A percentile compares a stretch with the other conserved stretches of the same genome.
Evolutionary conservation across 2,888 invertebrate species (phyloP).

Genomic region (Pemphredon lugubris): DNA sequence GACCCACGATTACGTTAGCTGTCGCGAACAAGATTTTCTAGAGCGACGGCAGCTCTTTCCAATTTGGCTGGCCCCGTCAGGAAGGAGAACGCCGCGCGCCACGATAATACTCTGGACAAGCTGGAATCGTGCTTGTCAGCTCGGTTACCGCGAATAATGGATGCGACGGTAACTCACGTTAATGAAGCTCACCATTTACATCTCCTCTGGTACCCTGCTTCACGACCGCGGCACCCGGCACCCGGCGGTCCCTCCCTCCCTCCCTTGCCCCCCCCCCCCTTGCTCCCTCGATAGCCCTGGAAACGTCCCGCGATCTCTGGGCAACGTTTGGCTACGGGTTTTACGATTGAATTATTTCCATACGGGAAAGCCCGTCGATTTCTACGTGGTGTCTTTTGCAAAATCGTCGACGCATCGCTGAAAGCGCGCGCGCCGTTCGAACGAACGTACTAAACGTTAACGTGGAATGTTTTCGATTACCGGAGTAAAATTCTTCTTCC

Average conservation of each 20-base stretch:
- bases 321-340: too few species aligned
- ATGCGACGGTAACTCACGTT: conserved; percentile 75
- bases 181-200: conserved; percentile 76
- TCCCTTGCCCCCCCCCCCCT: not conserved
- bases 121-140: conserved; percentile 66
- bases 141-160: conserved; percentile 74
- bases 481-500: too few species aligned
- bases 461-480: too few species aligned
- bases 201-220: conserved; percentile 61
- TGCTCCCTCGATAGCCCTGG: conserved; percentile 31
- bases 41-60: conserved; percentile 33
- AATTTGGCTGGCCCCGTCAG: conserved; percentile 49
- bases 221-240: conserved; percentile 12
- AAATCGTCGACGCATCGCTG: too few species aligned
- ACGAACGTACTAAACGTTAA: too few species aligned
- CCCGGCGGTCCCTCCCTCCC: too few species aligned
- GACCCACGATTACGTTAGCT: conserved; percentile 21
- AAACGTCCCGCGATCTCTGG: conserved; percentile 29
- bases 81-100: conserved; percentile 37
- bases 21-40: conserved; percentile 33
- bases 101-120: conserved; percentile 64
- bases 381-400: too few species aligned
- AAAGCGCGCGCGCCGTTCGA: too few species aligned
- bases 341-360: not conserved
- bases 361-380: too few species aligned